A percentile compares a stretch with the other conserved stretches of the same genome.
These are phyloP conservation scores for Aldabrachelys gigantea DNA, from an alignment of 2,113 vertebrate species.

Conservation along the genomic window DNA sequence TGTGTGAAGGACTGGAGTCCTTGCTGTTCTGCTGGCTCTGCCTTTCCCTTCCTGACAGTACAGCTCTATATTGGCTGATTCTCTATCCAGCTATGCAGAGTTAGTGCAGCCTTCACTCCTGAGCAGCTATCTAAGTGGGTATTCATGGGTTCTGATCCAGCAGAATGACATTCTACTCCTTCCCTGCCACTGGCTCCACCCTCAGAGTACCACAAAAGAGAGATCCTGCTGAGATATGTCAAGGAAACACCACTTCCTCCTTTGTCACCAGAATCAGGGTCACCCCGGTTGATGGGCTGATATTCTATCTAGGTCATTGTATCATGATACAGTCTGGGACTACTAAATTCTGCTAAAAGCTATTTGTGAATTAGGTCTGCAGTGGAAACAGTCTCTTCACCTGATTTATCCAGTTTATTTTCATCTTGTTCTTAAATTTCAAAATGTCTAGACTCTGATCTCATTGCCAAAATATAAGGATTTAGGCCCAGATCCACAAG, in stretches of 20 bases:
- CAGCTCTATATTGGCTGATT: rapidly evolving
- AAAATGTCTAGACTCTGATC: not conserved
- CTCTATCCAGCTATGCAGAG: not conserved
- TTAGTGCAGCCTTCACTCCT: not conserved
- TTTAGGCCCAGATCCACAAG: not conserved
- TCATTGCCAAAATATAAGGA: not conserved
- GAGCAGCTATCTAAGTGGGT: not conserved
- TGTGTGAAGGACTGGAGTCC: not conserved
- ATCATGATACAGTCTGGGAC: not conserved
- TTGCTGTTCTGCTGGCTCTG: not conserved
- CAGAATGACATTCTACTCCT: not conserved
- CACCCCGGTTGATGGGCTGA: not conserved
- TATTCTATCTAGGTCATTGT: not conserved
- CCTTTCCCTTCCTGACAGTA: not conserved
- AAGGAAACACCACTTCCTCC: not conserved
- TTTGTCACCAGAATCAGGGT: not conserved
- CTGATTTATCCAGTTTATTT: not conserved
- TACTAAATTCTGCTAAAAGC: not conserved
- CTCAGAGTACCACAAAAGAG: too few relatives aligned
- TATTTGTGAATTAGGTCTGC: not conserved
- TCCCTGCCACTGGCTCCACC: not conserved
- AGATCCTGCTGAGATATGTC: not conserved
- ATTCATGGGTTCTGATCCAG: not conserved
- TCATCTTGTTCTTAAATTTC: not conserved
- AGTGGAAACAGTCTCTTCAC: not conserved